Percentiles rank a stretch among this genome's conserved stretches.
Evolutionary conservation across 2,797 vertebrate genomes (phyloP).

Genomic region (Trematomus bernacchii): DNA sequence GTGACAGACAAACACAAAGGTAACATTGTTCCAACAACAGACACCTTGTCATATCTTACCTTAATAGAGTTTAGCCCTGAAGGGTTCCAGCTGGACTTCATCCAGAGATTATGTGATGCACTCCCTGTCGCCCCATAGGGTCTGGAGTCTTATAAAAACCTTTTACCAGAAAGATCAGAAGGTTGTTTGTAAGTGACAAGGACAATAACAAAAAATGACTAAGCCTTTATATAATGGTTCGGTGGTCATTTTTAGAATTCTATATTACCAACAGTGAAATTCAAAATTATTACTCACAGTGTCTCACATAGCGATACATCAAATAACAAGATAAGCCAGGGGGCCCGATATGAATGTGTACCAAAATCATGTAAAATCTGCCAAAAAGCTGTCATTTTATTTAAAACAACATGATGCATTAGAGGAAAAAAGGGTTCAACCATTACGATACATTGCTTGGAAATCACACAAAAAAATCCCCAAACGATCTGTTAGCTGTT

Average conservation of each 20-base stretch:
- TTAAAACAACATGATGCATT: neutral
- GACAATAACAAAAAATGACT: neutral
- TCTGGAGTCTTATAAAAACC: conserved; percentile 12
- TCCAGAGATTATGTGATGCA: conserved; percentile 34
- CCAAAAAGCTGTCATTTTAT: neutral
- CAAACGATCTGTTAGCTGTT: neutral
- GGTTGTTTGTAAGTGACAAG: neutral
- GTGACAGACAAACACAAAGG: neutral
- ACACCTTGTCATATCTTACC: neutral
- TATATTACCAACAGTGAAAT: neutral
- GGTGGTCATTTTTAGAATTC: neutral
- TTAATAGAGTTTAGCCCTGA: neutral
- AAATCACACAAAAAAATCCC: neutral
- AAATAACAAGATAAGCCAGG: neutral
- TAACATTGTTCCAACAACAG: neutral
- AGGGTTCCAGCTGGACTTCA: neutral
- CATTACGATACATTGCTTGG: neutral
- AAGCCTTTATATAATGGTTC: neutral
- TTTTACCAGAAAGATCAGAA: conserved; percentile 1
- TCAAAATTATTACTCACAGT: neutral
- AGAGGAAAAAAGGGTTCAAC: neutral
- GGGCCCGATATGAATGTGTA: neutral
- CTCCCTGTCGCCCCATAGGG: neutral
- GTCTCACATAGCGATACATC: neutral
- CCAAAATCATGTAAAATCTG: neutral